These are phyloP conservation scores for Paramormyrops kingsleyae DNA, from an alignment of 2,113 vertebrate genomes.

Conservation along the genomic window DNA sequence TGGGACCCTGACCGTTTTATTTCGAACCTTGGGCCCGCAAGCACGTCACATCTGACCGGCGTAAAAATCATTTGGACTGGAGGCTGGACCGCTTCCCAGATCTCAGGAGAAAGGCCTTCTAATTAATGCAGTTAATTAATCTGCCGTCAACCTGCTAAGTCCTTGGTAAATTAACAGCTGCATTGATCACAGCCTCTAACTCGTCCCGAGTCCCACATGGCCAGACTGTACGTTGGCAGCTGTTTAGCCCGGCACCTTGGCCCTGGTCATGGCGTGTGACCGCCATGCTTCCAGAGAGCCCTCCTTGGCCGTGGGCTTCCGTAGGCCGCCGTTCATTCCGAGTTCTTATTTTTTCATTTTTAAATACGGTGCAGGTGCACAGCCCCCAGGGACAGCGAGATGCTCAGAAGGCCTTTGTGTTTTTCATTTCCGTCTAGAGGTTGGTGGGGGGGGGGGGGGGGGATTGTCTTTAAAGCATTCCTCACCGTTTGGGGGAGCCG, in stretches of 20 bases:
- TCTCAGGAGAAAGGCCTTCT: conserved; percentile 24
- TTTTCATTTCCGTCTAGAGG: conserved; percentile 59
- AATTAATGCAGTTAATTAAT: conserved; percentile 44
- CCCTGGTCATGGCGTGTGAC: neutral
- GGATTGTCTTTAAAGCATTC: conserved; percentile 42
- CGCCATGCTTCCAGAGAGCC: neutral
- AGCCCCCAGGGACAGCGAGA: conserved; percentile 14
- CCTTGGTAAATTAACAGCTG: conserved; percentile 27
- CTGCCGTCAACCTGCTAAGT: conserved; percentile 22
- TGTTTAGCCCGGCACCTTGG: conserved; percentile 21
- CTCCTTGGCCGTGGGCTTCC: neutral
- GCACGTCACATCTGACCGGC: neutral
- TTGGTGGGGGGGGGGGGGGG: neutral
- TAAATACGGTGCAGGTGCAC: conserved; percentile 37
- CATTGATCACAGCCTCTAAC: conserved; percentile 26
- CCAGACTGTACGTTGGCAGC: conserved; percentile 6
- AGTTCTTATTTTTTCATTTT: neutral
- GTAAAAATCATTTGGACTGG: conserved; percentile 6
- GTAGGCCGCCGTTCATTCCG: neutral
- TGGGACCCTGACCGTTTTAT: neutral
- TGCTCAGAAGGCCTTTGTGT: conserved; percentile 40
- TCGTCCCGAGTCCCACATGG: conserved; percentile 29
- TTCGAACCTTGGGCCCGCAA: neutral
- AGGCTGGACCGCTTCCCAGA: conserved; percentile 4
- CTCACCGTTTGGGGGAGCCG: conserved; percentile 57